These are phyloP conservation scores for Hydraecia micacea DNA, from an alignment of 2,888 invertebrate genomes.

Conservation along the genomic window DNA sequence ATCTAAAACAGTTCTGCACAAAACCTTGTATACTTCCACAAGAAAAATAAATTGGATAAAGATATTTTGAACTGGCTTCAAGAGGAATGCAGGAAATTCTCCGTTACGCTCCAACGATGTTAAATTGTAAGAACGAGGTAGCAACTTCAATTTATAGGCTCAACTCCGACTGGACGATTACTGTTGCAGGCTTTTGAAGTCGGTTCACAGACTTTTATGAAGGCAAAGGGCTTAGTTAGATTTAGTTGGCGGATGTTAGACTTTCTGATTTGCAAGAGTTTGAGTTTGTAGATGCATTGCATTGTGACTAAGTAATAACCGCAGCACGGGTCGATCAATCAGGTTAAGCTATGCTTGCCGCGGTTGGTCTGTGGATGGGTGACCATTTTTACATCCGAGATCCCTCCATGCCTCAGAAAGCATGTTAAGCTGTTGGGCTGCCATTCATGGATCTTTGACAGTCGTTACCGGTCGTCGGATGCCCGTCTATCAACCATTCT, in stretches of 20 bases:
- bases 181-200: slow-evolving; percentile 64
- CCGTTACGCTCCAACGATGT: slow-evolving; percentile 67
- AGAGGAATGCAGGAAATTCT: slow-evolving; percentile 70
- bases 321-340: background rate
- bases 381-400: background rate
- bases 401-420: background rate
- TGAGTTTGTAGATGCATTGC: background rate
- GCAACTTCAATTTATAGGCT: slow-evolving; percentile 68
- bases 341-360: background rate
- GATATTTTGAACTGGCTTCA: slow-evolving; percentile 80
- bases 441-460: background rate
- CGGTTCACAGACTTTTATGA: slow-evolving; percentile 59
- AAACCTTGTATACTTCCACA: slow-evolving; percentile 22
- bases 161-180: slow-evolving; percentile 59
- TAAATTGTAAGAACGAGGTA: slow-evolving; percentile 70
- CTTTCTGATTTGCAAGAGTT: slow-evolving; percentile 32
- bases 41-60: slow-evolving; percentile 80
- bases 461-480: background rate
- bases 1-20: background rate
- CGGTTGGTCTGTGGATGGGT: background rate
- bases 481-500: background rate
- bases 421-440: too few species aligned
- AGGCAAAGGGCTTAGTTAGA: slow-evolving; percentile 52
- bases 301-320: background rate
- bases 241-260: slow-evolving; percentile 36